phyloP scores from a whole-genome alignment of 2,113 vertebrate species.

The Prochilodus magdalenae region DNA sequence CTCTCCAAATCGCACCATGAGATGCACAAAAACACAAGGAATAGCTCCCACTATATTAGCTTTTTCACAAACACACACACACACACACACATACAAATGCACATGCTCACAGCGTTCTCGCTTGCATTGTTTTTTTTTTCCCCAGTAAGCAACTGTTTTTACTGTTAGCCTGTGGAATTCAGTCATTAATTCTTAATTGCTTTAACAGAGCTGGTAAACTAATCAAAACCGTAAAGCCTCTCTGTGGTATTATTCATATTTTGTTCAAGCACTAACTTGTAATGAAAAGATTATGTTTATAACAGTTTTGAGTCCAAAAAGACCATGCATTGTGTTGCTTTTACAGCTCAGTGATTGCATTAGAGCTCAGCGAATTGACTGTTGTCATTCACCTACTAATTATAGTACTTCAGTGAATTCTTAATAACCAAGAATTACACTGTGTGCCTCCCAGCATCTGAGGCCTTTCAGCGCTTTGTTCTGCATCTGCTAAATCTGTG shows the following conservation, averaged over 20 bases:
- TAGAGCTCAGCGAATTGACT: conserved; percentile 50
- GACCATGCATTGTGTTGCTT: conserved; percentile 12
- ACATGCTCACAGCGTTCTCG: background rate
- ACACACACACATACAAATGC: background rate
- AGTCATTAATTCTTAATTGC: conserved; percentile 45
- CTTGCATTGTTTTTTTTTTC: conserved; percentile 24
- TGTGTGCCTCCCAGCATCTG: conserved; percentile 28
- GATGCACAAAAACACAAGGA: conserved; percentile 16
- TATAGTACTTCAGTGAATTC: conserved; percentile 55
- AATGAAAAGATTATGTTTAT: conserved; percentile 50
- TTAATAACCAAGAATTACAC: conserved; percentile 55
- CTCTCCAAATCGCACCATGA: conserved; percentile 40
- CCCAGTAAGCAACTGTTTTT: conserved; percentile 25
- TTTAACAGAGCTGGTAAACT: conserved; percentile 34
- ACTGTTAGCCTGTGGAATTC: conserved; percentile 33
- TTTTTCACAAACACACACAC: background rate
- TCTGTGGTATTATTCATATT: conserved; percentile 35
- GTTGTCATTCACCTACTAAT: conserved; percentile 55
- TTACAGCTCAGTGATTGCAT: conserved; percentile 53
- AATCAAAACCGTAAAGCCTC: conserved; percentile 45
- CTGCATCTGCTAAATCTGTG: conserved; percentile 16
- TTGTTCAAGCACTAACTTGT: conserved; percentile 41
- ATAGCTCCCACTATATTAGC: conserved; percentile 11
- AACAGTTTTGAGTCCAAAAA: conserved; percentile 34
- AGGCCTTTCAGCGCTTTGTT: conserved; percentile 24